Base-by-base conservation (phyloP, 2,888 invertebrate genomes). In the Panorpa germanica region DNA sequence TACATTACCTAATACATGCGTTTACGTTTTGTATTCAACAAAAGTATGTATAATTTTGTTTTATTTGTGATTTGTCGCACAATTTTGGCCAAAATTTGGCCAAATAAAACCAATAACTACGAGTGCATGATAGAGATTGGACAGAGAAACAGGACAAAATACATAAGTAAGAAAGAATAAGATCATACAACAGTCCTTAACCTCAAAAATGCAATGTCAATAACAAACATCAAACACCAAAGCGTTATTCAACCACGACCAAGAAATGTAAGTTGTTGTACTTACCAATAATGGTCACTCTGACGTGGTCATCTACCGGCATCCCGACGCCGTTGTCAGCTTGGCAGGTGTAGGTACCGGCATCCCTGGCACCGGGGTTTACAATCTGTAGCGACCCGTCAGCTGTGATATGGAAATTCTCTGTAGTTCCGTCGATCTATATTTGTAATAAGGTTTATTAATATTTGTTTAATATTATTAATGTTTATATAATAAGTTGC, bases 311-410 rank as follows among this genome's bases (percentile, higher is more conserved):
- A 42, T 70, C 65, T 18, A 67, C 62, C 9, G 80, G 70, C 28
- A 61, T 52, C 11, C 78, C 80, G 15, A 77, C 53, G 3, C 67
- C 68, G 52, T 91, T 91, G 46, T 75, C 71, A 2, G 85, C 91
- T 6, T 72, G 63, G 46, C 91, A 91, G 32, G 78, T 65, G 51
- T 91, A 93, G 8, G 71, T 68, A 20, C 90, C 91, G 14, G 74
- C 67, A 52, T 93, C 91, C 31, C 71, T 70, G 39, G 68, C 70
- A 45, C 72, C 71, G 16, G 85, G 60, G 22, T 78, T 76, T 10
- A 82, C 70, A 36, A 93, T 85, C 51, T 85, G 77, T 30, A 90
- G 58, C 3, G 82, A 70, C 10, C 81, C 80, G 43, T 76, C 75
- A 3, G 58, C 67, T 0, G 67, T 57, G 22, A 69, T 50, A 34